These are phyloP conservation scores for Drosophila quinaria DNA, from an alignment of 2,888 invertebrate genomes.

Conservation along the genomic window DNA sequence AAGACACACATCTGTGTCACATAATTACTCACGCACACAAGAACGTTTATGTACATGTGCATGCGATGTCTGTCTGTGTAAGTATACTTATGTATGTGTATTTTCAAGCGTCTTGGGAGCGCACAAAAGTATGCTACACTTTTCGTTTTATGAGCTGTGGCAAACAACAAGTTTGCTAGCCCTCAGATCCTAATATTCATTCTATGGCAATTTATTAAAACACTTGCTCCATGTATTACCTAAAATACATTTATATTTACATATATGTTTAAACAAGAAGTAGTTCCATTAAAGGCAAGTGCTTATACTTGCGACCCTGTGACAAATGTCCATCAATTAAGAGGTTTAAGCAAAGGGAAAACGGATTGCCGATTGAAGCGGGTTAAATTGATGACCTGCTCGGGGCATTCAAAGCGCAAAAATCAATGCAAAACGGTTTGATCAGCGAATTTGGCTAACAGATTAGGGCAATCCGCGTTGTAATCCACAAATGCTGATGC, in stretches of 20 bases:
- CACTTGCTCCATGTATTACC: neutral
- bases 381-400: constrained; percentile 20
- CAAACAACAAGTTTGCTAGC: constrained; percentile 25
- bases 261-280: no score
- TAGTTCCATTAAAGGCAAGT: neutral
- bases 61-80: constrained; percentile 3
- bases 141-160: constrained; percentile 63
- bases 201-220: neutral
- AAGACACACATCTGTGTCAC: constrained; percentile 28
- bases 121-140: constrained; percentile 64
- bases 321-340: constrained; percentile 25
- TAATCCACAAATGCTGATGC: constrained; percentile 57
- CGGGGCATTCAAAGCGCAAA: constrained; percentile 2
- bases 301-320: neutral
- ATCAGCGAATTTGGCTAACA: constrained; percentile 48
- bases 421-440: constrained; percentile 62
- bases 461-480: constrained; percentile 66
- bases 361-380: constrained; percentile 18
- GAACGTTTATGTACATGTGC: constrained; percentile 7
- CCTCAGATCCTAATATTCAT: no score
- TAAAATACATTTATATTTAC: no score
- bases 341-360: constrained; percentile 11
- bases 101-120: constrained; percentile 46
- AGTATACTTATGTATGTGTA: constrained; percentile 12
- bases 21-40: constrained; percentile 49